These are phyloP conservation scores for Brachionus rubens DNA, from an alignment of 1,140 invertebrate genomes.

Conservation along the genomic window DNA sequence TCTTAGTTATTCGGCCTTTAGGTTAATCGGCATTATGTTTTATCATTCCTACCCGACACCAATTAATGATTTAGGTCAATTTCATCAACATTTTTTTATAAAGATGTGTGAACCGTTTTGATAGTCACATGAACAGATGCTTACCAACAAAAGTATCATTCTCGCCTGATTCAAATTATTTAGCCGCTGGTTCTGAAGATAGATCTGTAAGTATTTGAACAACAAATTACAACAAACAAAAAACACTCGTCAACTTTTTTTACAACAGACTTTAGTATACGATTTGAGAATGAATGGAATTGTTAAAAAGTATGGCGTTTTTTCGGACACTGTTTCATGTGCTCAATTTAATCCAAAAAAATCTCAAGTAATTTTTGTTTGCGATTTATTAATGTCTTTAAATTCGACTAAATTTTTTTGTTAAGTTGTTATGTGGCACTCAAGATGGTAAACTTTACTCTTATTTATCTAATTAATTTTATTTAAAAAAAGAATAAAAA, in stretches of 20 bases:
- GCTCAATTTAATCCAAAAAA: slow-evolving; percentile 40
- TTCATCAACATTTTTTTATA: too few species aligned
- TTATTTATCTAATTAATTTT: background rate
- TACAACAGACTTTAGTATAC: slow-evolving; percentile 30
- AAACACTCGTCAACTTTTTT: background rate
- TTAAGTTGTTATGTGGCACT: slow-evolving; percentile 35
- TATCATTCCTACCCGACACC: too few species aligned
- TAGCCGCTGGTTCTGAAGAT: slow-evolving; percentile 58
- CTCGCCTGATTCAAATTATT: slow-evolving; percentile 57
- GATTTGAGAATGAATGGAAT: slow-evolving; percentile 40
- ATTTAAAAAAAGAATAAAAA: background rate
- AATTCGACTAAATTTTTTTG: background rate
- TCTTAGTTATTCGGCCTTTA: too few species aligned
- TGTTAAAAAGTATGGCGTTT: slow-evolving; percentile 31
- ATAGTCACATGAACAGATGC: slow-evolving; percentile 55
- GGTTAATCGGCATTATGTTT: too few species aligned
- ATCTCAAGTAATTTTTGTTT: slow-evolving; percentile 4
- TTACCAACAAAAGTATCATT: slow-evolving; percentile 55
- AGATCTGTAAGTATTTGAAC: slow-evolving; percentile 52
- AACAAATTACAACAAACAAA: background rate
- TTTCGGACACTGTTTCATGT: slow-evolving; percentile 29
- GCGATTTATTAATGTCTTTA: background rate
- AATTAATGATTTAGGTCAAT: too few species aligned
- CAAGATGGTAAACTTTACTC: slow-evolving; percentile 41
- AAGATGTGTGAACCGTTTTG: slow-evolving; percentile 54